phyloP scores from a whole-genome alignment of 2,888 invertebrate genomes.

The Pristionchus mayeri region DNA sequence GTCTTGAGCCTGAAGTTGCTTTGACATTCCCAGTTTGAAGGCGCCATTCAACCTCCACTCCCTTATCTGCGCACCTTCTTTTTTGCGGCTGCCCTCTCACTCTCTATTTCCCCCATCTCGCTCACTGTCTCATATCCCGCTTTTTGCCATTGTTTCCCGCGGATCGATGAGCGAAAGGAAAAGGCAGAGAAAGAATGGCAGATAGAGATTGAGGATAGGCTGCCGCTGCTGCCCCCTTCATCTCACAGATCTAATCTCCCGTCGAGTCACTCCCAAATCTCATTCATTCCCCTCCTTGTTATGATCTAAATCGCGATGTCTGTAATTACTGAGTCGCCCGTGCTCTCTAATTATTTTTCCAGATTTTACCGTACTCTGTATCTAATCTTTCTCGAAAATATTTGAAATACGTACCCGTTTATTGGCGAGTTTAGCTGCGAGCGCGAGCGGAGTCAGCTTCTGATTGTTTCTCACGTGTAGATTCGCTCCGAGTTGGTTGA shows the following conservation, averaged over 20 bases:
- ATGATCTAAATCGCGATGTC: too few relatives aligned
- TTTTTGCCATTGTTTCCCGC: slow-evolving; percentile 37
- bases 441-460: slow-evolving; percentile 90
- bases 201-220: slow-evolving; percentile 39
- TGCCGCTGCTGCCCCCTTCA: too few relatives aligned
- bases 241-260: slow-evolving; percentile 43
- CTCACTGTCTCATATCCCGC: background rate
- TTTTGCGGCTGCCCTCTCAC: background rate
- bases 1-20: too few relatives aligned
- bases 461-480: slow-evolving; percentile 88
- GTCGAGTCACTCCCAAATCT: background rate
- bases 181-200: background rate
- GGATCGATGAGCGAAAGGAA: slow-evolving; percentile 21
- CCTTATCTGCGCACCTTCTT: background rate
- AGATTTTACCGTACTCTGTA: too few relatives aligned
- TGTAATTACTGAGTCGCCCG: too few relatives aligned
- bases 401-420: slow-evolving; percentile 57
- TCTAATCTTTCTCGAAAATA: background rate
- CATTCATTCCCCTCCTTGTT: background rate
- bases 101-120: background rate
- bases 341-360: too few relatives aligned
- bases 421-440: slow-evolving; percentile 79
- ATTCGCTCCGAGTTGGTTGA: slow-evolving; percentile 91
- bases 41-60: background rate
- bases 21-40: too few relatives aligned